Evolutionary conservation across 2,888 invertebrate genomes (phyloP), one percentile per base, ranked within the genome.

Genomic region (Amiota mariae): DNA sequence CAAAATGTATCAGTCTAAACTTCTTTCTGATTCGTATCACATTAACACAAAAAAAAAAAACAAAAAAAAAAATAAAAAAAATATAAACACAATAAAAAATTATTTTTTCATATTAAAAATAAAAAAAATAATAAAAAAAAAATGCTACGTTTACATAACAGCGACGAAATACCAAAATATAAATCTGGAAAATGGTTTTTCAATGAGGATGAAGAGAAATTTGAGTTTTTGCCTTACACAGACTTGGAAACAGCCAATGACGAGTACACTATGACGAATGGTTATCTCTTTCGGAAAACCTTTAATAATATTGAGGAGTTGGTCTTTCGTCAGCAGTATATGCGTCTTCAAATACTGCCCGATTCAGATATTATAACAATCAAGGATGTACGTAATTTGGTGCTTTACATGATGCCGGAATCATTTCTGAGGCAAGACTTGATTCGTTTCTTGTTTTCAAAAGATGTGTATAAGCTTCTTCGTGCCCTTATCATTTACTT

Each of bases 401-500:
- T 85, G 0, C 72, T 86, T 10, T 88, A 82, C 70, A 77, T 87
- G 13, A 77, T 85, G 2, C 86, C 87, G 8, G 68, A 82, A 6
- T 79, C 83, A 12, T 78, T 81, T 10, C 72, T 86, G 0, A 82
- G 81, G 1, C 76, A 75, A n/a, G 76, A 81, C 56, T 84, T 87
- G 64, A 74, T 87, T 54, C 70, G 75, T 1, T 87, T 88, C 24
- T 18, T 87, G 1, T 82, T 86, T 64, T 82, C 82, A 0, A 72
- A 78, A 49, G 76, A 76, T 0, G 78, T 85, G 0, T 81, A 87
- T 73, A 68, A 71, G n/a, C 85, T 88, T 72, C 72, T 87, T 10
- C 82, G 85, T 71, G 81, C 86, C 0, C 66, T 87, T 63, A 81
- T 87, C n/a, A 85, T 86, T 47, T 88, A 88, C 77, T 87, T 88